phyloP scores from a whole-genome alignment of 2,888 invertebrate species.

The Yponomeuta plumbellus region DNA sequence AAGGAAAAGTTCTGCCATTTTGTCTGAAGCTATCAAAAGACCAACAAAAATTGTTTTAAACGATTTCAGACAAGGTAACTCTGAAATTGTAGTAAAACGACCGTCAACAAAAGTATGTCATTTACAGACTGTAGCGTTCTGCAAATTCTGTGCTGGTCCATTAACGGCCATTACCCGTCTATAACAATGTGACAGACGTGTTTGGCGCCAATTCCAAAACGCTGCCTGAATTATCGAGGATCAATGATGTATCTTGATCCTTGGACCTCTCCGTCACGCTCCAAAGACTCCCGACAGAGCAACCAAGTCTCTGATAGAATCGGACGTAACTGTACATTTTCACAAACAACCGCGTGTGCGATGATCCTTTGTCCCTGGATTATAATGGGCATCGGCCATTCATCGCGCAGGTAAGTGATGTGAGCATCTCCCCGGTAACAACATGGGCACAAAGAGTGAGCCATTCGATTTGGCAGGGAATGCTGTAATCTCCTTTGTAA shows the following conservation, averaged over 20 bases:
- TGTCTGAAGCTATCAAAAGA: too few relatives aligned
- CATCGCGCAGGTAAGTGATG: constrained; percentile 56
- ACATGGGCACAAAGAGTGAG: constrained; percentile 29
- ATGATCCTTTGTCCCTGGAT: constrained; percentile 58
- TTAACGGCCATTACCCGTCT: too few relatives aligned
- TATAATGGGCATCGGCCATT: constrained; percentile 47
- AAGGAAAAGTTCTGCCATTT: too few relatives aligned
- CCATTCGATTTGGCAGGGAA: constrained; percentile 48
- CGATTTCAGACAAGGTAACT: too few relatives aligned
- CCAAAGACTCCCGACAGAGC: constrained; percentile 36
- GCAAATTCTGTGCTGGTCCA: too few relatives aligned
- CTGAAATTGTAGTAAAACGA: too few relatives aligned
- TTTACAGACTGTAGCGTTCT: too few relatives aligned
- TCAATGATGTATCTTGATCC: constrained; percentile 7
- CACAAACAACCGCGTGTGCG: constrained; percentile 50
- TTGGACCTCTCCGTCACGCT: constrained; percentile 24
- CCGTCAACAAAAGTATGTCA: too few relatives aligned
- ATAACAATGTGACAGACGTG: neutral
- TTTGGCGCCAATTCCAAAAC: neutral
- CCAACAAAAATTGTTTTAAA: too few relatives aligned
- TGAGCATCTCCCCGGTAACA: constrained; percentile 32
- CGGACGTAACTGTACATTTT: constrained; percentile 60
- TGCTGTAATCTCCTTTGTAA: constrained; percentile 49
- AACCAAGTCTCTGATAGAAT: neutral
- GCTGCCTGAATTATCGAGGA: neutral